A percentile compares a stretch with the other conserved stretches of the same genome.
phyloP scores from a whole-genome alignment of 2,888 invertebrate genomes.

The Endomychus coccineus region DNA sequence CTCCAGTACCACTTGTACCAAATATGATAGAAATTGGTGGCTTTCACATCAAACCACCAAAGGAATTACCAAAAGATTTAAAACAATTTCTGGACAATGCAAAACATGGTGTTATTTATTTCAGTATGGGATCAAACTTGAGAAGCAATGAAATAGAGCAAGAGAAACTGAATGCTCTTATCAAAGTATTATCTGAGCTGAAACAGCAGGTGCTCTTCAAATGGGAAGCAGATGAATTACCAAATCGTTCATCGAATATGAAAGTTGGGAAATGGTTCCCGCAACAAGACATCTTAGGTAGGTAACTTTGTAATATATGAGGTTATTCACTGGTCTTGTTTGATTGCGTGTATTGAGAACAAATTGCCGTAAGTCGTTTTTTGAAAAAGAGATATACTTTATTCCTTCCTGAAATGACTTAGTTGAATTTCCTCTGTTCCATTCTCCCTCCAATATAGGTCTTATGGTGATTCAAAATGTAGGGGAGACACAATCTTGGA shows the following conservation, averaged over 20 bases:
- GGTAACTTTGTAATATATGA: background rate
- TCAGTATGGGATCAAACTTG: constrained; percentile 55
- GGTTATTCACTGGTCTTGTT: constrained; percentile 2
- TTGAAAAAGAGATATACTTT: no score
- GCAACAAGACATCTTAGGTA: constrained; percentile 29
- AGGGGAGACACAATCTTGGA: no score
- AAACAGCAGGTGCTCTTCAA: constrained; percentile 63
- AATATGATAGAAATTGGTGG: constrained; percentile 54
- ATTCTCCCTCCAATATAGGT: no score
- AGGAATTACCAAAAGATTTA: constrained; percentile 40
- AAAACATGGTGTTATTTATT: constrained; percentile 49
- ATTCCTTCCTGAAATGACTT: no score
- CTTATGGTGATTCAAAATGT: no score
- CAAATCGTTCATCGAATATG: constrained; percentile 38
- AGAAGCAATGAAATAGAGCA: constrained; percentile 49
- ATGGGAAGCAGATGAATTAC: constrained; percentile 51
- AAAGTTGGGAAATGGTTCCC: constrained; percentile 36
- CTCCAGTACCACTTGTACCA: constrained; percentile 48
- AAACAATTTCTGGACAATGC: constrained; percentile 49
- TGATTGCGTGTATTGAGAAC: no score
- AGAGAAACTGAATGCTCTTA: constrained; percentile 47
- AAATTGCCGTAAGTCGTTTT: background rate
- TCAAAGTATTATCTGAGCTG: constrained; percentile 51
- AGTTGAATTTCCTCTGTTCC: background rate
- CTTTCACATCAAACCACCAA: constrained; percentile 39